These are phyloP conservation scores for Aphis craccivora DNA, from an alignment of 1,140 invertebrate genomes.

Conservation along the genomic window DNA sequence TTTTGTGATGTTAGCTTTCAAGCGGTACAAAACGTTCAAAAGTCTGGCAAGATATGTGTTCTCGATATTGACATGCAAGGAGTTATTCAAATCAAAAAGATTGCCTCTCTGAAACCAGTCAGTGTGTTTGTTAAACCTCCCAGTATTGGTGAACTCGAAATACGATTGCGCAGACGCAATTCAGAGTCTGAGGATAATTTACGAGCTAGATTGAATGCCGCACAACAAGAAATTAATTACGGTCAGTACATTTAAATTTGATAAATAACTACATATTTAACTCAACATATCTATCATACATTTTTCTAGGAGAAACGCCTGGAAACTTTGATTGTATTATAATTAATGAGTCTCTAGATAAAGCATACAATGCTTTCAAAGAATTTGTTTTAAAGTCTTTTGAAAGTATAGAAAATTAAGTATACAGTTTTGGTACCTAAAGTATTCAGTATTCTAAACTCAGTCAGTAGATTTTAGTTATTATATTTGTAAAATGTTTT, in stretches of 20 bases:
- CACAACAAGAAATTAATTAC: slow-evolving; percentile 83
- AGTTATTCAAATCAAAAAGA: slow-evolving; percentile 89
- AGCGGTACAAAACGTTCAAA: slow-evolving; percentile 82
- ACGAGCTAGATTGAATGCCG: slow-evolving; percentile 75
- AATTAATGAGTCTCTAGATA: slow-evolving; percentile 90
- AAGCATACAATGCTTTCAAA: slow-evolving; percentile 82
- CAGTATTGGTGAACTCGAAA: slow-evolving; percentile 79
- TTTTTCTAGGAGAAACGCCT: slow-evolving; percentile 70
- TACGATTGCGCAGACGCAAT: slow-evolving; percentile 77
- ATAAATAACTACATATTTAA: neutral
- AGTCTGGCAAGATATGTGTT: slow-evolving; percentile 86
- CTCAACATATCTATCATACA: neutral
- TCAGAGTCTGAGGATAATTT: slow-evolving; percentile 92
- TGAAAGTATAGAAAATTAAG: slow-evolving; percentile 63
- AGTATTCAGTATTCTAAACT: slow-evolving; percentile 45
- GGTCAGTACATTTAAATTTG: slow-evolving; percentile 65
- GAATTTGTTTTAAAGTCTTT: slow-evolving; percentile 69
- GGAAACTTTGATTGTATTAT: slow-evolving; percentile 91
- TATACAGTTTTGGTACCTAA: neutral
- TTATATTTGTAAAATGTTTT: slow-evolving; percentile 6
- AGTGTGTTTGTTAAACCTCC: slow-evolving; percentile 96
- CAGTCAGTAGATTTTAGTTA: slow-evolving; percentile 44
- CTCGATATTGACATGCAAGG: slow-evolving; percentile 96
- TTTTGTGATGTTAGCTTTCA: slow-evolving; percentile 74
- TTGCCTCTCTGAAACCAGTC: slow-evolving; percentile 78